Evolutionary conservation across 1,140 invertebrate species (phyloP), one percentile per base, ranked within the genome.

Genomic region (Drosophila subobscura): DNA sequence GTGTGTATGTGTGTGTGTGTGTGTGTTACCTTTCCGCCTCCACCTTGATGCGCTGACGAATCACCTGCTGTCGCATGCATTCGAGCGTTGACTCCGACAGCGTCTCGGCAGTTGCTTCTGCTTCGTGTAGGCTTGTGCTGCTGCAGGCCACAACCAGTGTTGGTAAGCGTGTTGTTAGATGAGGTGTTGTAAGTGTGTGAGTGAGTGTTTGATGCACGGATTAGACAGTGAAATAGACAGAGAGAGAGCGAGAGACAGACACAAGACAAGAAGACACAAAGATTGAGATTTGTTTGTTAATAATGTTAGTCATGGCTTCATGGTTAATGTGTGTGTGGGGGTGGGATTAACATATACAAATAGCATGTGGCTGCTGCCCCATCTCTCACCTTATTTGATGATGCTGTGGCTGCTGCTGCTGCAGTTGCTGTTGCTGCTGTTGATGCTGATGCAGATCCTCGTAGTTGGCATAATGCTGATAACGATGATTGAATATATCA

Each of bases 401-500:
- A 90, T 88, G 85, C 50, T 96, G 96, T 78, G 72, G 70, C n/a
- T 53, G 66, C 12, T 66, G 56, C 29, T 70, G 96, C 78, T 72
- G 70, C n/a, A 46, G 66, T 8, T 66, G 56, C 20, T 70, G 66
- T 4, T 66, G 60, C 29, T 70, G 53, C 4, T 55, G 52, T 5
- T 55, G 95, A 73, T 95, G 95, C 90, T 90, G 84, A 55, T 96
- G 96, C 85, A 97, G 94, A 92, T 97, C 96, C 91, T 96, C 95
- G 81, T 96, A 96, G 90, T 97, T 97, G 37, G 96, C 95, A 81
- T 97, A 96, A 88, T 97, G 96, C 57, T 95, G 95, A 86, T 95
- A 92, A 57, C 91, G 91, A 91, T 90, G 91, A 75, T 90, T 92
- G 66, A 92, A 92, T 55, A 89, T 90, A 66, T 92, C 92, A 50